Evolutionary conservation across 1,140 invertebrate species (phyloP).

Genomic region (Limonius californicus): DNA sequence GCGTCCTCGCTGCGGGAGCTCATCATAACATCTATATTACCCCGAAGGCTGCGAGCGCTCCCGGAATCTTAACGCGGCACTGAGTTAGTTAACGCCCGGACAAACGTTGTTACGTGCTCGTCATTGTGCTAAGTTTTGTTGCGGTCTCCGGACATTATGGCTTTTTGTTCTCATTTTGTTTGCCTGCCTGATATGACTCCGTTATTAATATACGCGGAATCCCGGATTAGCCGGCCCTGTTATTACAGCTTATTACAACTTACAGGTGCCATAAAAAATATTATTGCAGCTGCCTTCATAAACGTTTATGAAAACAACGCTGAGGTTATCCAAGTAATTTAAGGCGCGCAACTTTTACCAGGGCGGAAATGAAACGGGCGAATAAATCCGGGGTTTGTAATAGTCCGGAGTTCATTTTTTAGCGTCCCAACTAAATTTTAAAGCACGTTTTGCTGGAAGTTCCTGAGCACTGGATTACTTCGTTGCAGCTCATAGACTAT

Average conservation of each 20-base stretch:
- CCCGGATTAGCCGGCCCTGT: not conserved
- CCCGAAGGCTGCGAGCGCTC: not conserved
- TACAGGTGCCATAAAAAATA: constrained; percentile 11
- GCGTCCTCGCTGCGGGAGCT: not conserved
- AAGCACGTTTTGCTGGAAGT: too few species aligned
- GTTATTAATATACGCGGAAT: constrained; percentile 11
- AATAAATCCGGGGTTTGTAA: not conserved
- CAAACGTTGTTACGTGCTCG: constrained; percentile 14
- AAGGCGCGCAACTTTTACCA: not conserved
- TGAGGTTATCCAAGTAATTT: constrained; percentile 4
- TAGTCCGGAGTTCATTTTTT: too few species aligned
- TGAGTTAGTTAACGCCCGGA: constrained; percentile 12
- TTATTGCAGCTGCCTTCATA: constrained; percentile 7
- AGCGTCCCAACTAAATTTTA: too few species aligned
- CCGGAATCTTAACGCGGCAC: constrained; percentile 7
- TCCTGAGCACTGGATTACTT: too few species aligned
- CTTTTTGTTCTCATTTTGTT: constrained; percentile 14
- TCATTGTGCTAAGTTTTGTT: constrained; percentile 10
- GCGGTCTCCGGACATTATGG: constrained; percentile 10
- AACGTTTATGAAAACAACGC: constrained; percentile 12
- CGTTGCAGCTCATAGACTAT: too few species aligned
- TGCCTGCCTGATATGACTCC: constrained; percentile 1
- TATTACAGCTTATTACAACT: not conserved
- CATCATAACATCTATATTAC: constrained; percentile 14
- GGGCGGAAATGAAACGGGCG: not conserved